Conservation (phyloP, 1,140 invertebrate genomes). For the Cotesia chilonis region DNA sequence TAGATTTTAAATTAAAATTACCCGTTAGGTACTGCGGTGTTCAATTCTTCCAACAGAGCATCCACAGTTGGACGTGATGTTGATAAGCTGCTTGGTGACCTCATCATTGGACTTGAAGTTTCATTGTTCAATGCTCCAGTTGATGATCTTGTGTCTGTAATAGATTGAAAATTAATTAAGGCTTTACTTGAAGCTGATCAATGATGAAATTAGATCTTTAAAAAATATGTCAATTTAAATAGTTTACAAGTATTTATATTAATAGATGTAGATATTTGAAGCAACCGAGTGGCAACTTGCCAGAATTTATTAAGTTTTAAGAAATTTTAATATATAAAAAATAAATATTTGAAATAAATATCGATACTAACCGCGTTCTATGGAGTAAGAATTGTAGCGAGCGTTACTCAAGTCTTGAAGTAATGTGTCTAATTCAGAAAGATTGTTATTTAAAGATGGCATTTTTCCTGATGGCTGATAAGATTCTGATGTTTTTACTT, state of each 20-base stretch:
- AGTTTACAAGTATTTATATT: no score
- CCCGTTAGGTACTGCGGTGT: slow-evolving; percentile 80
- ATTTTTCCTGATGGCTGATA: slow-evolving; percentile 57
- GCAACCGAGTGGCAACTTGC: no score
- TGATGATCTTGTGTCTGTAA: slow-evolving; percentile 33
- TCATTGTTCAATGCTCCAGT: slow-evolving; percentile 46
- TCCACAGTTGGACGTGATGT: slow-evolving; percentile 80
- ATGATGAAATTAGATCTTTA: no score
- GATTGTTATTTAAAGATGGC: slow-evolving; percentile 77
- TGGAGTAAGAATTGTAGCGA: slow-evolving; percentile 69
- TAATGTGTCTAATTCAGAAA: slow-evolving; percentile 90
- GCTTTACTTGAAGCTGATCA: neutral
- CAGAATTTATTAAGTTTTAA: neutral
- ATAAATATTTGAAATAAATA: neutral
- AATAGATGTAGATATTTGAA: no score
- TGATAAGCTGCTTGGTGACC: slow-evolving; percentile 60
- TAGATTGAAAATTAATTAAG: neutral
- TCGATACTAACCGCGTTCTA: slow-evolving; percentile 54
- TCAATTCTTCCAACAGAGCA: slow-evolving; percentile 86
- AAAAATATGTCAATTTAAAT: slow-evolving; percentile 15
- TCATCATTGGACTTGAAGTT: slow-evolving; percentile 54
- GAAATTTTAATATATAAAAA: neutral
- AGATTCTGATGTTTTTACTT: slow-evolving; percentile 60
- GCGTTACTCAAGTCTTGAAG: slow-evolving; percentile 91
- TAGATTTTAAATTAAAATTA: slow-evolving; percentile 49